phyloP scores from a whole-genome alignment of 2,113 vertebrate genomes.

The Empidonax traillii region DNA sequence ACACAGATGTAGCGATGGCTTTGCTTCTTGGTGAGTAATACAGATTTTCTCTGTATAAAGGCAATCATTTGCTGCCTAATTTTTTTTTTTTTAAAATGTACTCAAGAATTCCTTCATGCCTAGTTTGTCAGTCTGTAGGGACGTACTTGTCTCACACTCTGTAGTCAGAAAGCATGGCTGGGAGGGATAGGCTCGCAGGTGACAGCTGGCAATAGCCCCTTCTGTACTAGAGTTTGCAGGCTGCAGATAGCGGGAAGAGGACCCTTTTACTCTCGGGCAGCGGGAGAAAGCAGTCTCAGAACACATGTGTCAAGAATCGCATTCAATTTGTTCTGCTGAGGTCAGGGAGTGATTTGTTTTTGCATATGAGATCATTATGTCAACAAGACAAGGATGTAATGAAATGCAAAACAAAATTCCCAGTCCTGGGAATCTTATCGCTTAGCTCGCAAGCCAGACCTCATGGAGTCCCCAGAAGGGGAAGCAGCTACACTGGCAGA shows the following conservation, averaged over 20 bases:
- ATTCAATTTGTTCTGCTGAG: not conserved
- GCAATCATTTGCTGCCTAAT: not conserved
- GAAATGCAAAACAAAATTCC: slow-evolving; percentile 43
- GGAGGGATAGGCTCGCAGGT: not conserved
- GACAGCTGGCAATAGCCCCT: not conserved
- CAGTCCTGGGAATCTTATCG: slow-evolving; percentile 38
- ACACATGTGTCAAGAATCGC: not conserved
- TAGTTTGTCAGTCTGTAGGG: not conserved
- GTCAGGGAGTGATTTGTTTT: slow-evolving; percentile 15
- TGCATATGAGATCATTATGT: slow-evolving; percentile 52
- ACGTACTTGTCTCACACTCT: not conserved
- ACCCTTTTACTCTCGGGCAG: not conserved
- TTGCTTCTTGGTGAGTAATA: not conserved
- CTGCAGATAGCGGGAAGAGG: not conserved
- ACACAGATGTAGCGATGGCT: not conserved
- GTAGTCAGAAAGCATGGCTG: not conserved
- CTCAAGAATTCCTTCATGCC: not conserved
- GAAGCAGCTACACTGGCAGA: not conserved
- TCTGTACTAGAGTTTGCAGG: not conserved
- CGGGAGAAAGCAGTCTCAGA: not conserved
- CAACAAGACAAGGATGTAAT: slow-evolving; percentile 14
- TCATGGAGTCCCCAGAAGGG: not conserved
- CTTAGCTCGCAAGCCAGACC: slow-evolving; percentile 22
- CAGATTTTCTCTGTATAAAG: not conserved
- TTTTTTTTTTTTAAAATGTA: not conserved